A percentile compares a stretch with the other conserved stretches of the same genome.
Evolutionary conservation across 1,140 invertebrate genomes (phyloP).

Genomic region (Euglossa dilemma): DNA sequence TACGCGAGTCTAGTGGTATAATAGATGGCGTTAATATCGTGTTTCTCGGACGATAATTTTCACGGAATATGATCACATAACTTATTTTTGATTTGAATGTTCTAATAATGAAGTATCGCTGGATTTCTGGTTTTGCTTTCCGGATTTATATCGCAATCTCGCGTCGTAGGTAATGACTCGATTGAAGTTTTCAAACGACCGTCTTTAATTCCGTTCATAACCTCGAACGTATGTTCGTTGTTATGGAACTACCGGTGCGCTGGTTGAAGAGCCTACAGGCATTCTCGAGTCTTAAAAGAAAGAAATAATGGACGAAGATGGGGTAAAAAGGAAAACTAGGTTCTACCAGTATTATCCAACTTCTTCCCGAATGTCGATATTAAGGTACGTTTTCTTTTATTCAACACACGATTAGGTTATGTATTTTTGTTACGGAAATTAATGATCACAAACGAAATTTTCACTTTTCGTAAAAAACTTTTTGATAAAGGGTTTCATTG

Average conservation of each 20-base stretch:
- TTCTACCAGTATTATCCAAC: conserved; percentile 1
- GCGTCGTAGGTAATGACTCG: neutral
- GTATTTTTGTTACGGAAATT: neutral
- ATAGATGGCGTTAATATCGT: neutral
- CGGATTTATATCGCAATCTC: neutral
- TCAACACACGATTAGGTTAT: neutral
- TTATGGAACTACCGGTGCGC: neutral
- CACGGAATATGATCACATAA: neutral
- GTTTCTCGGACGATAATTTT: neutral
- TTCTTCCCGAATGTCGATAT: neutral
- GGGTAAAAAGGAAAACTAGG: neutral
- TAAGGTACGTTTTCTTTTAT: neutral
- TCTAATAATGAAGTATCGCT: too few species aligned
- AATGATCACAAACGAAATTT: too few species aligned
- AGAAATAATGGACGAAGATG: neutral
- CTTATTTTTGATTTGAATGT: neutral
- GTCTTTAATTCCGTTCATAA: neutral
- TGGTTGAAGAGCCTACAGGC: neutral
- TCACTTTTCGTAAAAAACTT: neutral
- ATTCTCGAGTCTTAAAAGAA: neutral
- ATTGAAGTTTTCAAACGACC: neutral
- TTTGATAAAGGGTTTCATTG: too few species aligned
- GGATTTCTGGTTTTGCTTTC: neutral
- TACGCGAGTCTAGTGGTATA: too few species aligned
- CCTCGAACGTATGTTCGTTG: neutral